Evolutionary conservation across 2,888 invertebrate species (phyloP).

Genomic region (Tenthredo scrophulariae): DNA sequence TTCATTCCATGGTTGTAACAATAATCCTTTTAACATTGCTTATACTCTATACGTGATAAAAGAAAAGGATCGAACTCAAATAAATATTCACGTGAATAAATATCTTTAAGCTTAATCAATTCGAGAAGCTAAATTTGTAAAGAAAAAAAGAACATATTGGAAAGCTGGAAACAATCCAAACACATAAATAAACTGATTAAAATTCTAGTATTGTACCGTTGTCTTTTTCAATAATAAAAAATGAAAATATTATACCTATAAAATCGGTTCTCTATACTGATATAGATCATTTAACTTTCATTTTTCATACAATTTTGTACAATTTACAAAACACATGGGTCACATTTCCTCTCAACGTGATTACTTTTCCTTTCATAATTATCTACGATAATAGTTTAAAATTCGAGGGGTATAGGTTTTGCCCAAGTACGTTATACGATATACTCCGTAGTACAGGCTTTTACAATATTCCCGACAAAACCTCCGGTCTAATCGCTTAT

Average conservation of each 20-base stretch:
- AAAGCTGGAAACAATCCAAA: not conserved
- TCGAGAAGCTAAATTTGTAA: not conserved
- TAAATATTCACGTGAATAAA: not conserved
- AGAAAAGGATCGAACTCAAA: not conserved
- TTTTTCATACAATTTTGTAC: conserved; percentile 5
- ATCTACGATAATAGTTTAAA: not conserved
- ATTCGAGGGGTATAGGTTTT: not conserved
- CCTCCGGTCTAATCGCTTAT: conserved; percentile 75
- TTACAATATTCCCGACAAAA: not conserved
- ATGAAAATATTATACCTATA: not conserved
- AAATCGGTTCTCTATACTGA: not conserved
- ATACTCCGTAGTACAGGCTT: not conserved
- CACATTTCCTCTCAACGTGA: not conserved
- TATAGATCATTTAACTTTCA: not conserved
- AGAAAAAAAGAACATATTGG: not conserved
- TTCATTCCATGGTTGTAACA: not conserved
- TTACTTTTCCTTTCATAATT: not conserved
- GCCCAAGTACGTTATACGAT: not conserved
- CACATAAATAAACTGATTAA: conserved; percentile 3
- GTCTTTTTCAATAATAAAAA: not conserved
- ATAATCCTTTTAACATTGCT: not conserved
- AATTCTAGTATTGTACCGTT: not conserved
- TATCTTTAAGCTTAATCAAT: not conserved
- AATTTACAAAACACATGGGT: not conserved
- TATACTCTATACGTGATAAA: conserved; percentile 4